Conservation (phyloP, 2,113 vertebrate genomes). For the Ptilorrhoa leucosticta region DNA sequence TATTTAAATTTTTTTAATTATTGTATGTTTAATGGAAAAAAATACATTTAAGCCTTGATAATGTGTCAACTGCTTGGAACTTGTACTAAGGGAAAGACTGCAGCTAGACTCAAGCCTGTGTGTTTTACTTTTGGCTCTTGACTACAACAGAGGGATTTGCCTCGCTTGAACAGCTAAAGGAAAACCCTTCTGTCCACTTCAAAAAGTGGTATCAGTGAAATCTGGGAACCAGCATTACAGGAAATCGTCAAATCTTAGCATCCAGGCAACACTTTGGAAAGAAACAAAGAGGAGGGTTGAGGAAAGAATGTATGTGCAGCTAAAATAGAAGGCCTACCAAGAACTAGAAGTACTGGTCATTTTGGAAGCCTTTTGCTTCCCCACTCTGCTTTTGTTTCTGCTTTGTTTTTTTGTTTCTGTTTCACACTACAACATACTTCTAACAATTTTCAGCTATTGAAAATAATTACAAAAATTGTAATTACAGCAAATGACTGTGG, state of each 20-base stretch:
- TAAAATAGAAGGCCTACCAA: background rate
- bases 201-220: background rate
- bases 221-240: background rate
- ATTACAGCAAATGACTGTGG: background rate
- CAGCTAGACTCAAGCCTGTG: background rate
- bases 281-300: background rate
- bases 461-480: background rate
- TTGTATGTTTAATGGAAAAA: background rate
- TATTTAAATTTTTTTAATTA: background rate
- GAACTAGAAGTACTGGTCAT: background rate
- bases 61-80: background rate
- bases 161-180: background rate
- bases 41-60: background rate
- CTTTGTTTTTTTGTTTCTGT: background rate
- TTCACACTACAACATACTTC: background rate
- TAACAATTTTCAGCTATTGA: background rate
- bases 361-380: background rate
- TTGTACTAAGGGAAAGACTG: background rate
- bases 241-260: background rate
- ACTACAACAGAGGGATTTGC: background rate
- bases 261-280: background rate
- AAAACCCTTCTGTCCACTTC: background rate
- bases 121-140: background rate
- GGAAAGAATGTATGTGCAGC: background rate
- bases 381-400: background rate